Evolutionary conservation across 2,113 vertebrate genomes (phyloP), one percentile per base, ranked within the genome.

Genomic region (Gasterosteus aculeatus): DNA sequence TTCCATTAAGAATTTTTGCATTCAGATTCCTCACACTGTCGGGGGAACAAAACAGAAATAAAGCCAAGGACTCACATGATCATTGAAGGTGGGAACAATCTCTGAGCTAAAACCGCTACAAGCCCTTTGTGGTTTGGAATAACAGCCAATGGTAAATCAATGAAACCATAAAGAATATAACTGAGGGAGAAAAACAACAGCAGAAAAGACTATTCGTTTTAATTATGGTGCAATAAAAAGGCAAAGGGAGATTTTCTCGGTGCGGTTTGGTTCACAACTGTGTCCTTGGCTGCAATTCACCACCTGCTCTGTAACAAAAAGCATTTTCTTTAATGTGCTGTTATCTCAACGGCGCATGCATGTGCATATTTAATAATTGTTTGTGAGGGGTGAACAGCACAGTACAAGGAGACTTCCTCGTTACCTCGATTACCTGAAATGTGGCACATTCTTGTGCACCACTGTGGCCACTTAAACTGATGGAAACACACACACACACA

Each of bases 61-160:
- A 88, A 83, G 26, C 44, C n/a, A 19, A 35, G 58, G 80, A 67
- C 70, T 79, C 56, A 76, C 10, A 4, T 82, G 88, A 77, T 65
- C 80, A 82, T 60, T 19, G 64, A 56, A 26, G 84, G 80, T 75
- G 26, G 62, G 77, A 77, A 75, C 78, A 53, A 76, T 81, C 42
- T 73, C 58, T 0, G 6, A 66, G 53, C 47, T 80, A 66, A 81
- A 87, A 72, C 81, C 64, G 75, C 91, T 88, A 90, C 85, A 85
- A 69, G 83, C 80, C 83, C 44, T 2, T 22, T 46, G 72, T 65
- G 85, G 75, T 35, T 57, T 74, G 72, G 79, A 85, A 85, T 87
- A 90, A 85, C 89, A 87, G 75, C 62, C 53, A 58, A 83, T 83
- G 62, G 88, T 89, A 84, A 87, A 91, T 92, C 87, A 90, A 90